Base-by-base conservation (phyloP, 1,140 invertebrate genomes). In the Orius laevigatus region DNA sequence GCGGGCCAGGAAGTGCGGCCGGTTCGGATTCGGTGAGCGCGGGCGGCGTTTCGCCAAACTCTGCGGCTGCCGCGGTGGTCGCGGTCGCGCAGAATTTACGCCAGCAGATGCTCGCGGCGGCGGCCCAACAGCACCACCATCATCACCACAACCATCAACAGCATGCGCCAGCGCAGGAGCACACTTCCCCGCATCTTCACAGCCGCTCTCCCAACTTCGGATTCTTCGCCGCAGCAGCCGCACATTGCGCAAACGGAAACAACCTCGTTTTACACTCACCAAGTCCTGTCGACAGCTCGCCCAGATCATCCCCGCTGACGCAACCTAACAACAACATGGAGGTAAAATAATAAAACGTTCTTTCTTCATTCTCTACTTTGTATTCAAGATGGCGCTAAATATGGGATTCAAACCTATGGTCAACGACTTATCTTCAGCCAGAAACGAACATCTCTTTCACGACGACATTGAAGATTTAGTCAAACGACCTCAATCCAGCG, bases 101-200 rank as follows among this genome's bases (percentile, higher is more conserved):
- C 42, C 78, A 81, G 55, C 78, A 80, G 59, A 79, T 81, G 75
- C 76, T 58, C 10, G 77, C 76, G 6, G 75, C 75, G 14, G 74
- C 73, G 20, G 72, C 70, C 35, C 70, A 71, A 34, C 39, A 49
- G 10, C 34, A 69, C 70, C 42, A 68, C 71, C 58, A 67, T 61
- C 60, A 67, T 61, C 50, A 66, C 58, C 50, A 75, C 70, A 64
- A 72, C 72, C 53, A 71, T 65, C 62, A 60, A 64, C 49, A 55
- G 63, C 40, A 42, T 19, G 14, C 10, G 10, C 14, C 14, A 2
- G 16, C 2, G 4, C 18, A 45, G 15, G 19, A 45, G n/a, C 43
- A 45, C 25, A 38, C 15, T 3, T 12, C n/a, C 36, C 36, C 36
- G 4, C n/a, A 16, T 16, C n/a, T 38, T n/a, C 15, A n/a, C n/a